Evolutionary conservation across 2,888 invertebrate genomes (phyloP), one percentile per base, ranked within the genome.

Genomic region (Cyclophora punctaria): DNA sequence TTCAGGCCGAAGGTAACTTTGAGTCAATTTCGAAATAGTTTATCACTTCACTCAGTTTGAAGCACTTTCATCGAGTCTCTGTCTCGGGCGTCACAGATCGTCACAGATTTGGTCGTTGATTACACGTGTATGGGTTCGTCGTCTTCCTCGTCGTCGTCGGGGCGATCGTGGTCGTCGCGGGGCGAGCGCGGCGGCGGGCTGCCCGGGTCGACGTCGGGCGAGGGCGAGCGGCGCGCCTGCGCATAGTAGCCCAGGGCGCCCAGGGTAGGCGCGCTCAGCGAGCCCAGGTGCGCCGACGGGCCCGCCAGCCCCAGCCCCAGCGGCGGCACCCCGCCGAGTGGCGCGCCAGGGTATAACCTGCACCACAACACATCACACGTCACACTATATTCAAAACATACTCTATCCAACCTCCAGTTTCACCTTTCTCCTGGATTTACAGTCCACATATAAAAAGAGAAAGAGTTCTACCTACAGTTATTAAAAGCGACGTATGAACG

Each of bases 221-320:
- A 90, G 53, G 81, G 89, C 33, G 89, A 67, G 68, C 90, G 82
- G 41, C 85, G 78, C 59, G 86, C 72, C 77, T 90, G 74, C 73
- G 90, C 77, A 73, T 90, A 81, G 83, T 90, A 78, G 66, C 86
- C 78, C 62, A 90, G 70, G 59, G 90, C 80, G 46, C 90, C 78
- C 34, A 93, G 91, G 68, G 90, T 93, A 58, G 94, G 93, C 51
- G 92, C 94, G 6, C 94, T 92, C 7, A 93, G 79, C 5, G 91
- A 90, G 35, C 92, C 91, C 7, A 93, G 80, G 64, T 92, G 92
- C 40, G 93, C 91, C 50, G 92, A 92, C 3, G 93, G 92, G 4
- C 93, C 92, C 3, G 93, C 91, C 49, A 93, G 80, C 45, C 92
- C 92, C 63, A 92, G 83, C 34, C 91, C 90, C 35, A 90, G 73